Evolutionary conservation across 2,113 vertebrate genomes (phyloP).

Genomic region (Perca fluviatilis): DNA sequence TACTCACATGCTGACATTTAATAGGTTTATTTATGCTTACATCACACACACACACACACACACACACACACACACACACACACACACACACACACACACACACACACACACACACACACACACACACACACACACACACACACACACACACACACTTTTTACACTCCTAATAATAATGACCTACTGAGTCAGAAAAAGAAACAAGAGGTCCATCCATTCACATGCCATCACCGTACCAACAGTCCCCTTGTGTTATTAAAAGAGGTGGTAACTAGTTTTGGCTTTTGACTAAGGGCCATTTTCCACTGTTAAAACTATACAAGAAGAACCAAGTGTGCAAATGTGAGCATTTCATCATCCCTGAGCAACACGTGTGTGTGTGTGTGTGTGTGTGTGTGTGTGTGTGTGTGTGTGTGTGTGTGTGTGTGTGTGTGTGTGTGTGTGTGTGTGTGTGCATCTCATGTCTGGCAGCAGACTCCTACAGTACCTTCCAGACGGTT

Average conservation of each 20-base stretch:
- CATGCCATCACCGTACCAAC: constrained; percentile 29
- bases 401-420: neutral
- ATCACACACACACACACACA: neutral
- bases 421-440: neutral
- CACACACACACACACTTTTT: constrained; percentile 7
- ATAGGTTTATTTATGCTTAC: neutral
- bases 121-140: neutral
- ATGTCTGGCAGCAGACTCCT: constrained; percentile 10
- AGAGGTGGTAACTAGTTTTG: constrained; percentile 58
- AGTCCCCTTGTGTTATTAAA: constrained; percentile 44
- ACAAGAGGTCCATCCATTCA: neutral
- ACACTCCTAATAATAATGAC: constrained; percentile 13
- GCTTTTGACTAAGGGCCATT: constrained; percentile 42
- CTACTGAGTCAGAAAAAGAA: constrained; percentile 3
- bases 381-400: constrained; percentile 24
- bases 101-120: neutral
- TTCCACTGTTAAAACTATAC: constrained; percentile 64
- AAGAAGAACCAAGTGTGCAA: constrained; percentile 43
- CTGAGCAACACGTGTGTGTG: neutral
- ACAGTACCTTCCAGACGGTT: constrained; percentile 29
- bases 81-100: neutral
- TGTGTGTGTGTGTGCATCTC: neutral
- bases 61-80: neutral
- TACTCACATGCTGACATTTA: too few species aligned
- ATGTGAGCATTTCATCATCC: constrained; percentile 48